A percentile compares a stretch with the other conserved stretches of the same genome.
Conservation (phyloP, 2,888 invertebrate species). For the Coecobrya sp. region DNA sequence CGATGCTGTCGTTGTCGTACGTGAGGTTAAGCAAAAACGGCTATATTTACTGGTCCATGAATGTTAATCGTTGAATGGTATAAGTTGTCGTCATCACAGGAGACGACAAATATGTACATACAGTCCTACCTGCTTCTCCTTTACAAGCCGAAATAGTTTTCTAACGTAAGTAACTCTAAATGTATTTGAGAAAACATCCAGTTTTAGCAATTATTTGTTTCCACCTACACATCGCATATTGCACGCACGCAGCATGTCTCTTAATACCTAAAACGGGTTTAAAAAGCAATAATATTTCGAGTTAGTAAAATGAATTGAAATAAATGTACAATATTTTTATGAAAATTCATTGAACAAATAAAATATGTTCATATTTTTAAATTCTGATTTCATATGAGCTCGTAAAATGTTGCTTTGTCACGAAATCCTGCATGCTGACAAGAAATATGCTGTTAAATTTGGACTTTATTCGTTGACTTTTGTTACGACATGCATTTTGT, state of each 20-base stretch:
- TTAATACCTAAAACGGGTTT: too few species aligned
- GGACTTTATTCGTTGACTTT: neutral
- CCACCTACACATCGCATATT: too few species aligned
- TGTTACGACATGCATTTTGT: neutral
- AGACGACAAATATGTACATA: neutral
- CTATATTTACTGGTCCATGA: conserved; percentile 12
- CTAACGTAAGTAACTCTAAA: too few species aligned
- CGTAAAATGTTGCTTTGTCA: neutral
- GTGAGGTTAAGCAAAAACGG: neutral
- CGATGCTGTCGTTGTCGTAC: neutral
- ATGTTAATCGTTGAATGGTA: neutral
- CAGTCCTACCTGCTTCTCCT: too few species aligned
- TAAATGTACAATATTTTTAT: too few species aligned
- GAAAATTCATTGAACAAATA: neutral
- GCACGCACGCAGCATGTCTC: too few species aligned
- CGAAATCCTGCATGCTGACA: neutral
- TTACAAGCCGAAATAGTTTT: too few species aligned
- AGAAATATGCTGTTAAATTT: neutral
- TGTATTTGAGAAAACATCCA: too few species aligned
- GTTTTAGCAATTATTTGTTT: too few species aligned
- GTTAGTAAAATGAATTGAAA: too few species aligned
- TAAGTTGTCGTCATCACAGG: neutral
- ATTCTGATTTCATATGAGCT: neutral
- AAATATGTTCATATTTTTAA: neutral
- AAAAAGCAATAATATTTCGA: too few species aligned